These are phyloP conservation scores for Mormoops blainvillei DNA, from an alignment of 2,113 vertebrate species.

Conservation along the genomic window DNA sequence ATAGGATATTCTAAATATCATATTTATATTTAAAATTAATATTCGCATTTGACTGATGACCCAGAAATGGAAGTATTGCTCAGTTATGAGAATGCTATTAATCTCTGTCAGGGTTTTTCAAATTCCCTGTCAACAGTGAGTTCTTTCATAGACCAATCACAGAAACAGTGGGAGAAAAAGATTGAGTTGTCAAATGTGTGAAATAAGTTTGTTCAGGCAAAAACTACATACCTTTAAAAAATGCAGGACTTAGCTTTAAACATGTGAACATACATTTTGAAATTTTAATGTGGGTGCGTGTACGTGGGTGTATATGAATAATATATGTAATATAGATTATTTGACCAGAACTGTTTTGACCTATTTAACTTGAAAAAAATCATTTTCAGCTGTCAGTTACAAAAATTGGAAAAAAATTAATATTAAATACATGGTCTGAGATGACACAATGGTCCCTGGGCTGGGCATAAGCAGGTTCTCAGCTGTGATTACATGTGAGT, in stretches of 20 bases:
- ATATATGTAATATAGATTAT: background rate
- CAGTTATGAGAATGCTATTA: background rate
- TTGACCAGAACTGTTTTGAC: background rate
- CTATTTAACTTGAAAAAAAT: background rate
- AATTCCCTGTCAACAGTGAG: background rate
- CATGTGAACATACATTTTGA: background rate
- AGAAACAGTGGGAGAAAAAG: background rate
- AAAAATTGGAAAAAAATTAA: background rate
- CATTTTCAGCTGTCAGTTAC: background rate
- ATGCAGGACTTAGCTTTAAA: background rate
- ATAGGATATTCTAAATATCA: background rate
- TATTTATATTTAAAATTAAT: conserved; percentile 23
- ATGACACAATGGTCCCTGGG: background rate
- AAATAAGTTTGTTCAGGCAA: background rate
- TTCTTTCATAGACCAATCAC: background rate
- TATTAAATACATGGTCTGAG: background rate
- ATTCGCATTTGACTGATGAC: background rate
- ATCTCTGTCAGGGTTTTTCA: background rate
- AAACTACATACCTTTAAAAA: background rate
- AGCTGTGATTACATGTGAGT: background rate
- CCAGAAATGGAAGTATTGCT: background rate
- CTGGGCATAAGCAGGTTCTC: background rate
- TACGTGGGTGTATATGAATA: background rate
- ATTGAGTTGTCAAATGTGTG: background rate
- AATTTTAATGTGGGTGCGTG: background rate